Evolutionary conservation across 2,113 vertebrate genomes (phyloP), one percentile per base, ranked within the genome.

Genomic region (Nannobrachium achirus): DNA sequence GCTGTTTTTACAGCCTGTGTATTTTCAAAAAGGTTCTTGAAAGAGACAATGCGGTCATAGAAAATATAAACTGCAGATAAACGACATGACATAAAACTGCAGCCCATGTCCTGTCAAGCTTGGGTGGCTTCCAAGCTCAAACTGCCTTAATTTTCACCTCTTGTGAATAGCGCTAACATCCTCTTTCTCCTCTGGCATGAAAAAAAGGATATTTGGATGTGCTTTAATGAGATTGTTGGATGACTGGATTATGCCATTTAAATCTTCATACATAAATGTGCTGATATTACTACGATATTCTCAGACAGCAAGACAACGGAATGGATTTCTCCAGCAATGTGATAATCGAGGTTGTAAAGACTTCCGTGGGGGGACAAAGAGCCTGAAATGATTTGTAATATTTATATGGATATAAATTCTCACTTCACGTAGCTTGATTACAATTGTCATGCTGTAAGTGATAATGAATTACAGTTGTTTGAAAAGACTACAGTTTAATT

Each of bases 51-150:
- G 83, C 86, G 86, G 88, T 92, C 89, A 90, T 86, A 90, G 87
- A 83, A 92, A 90, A 92, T 91, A 88, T 91, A 91, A 92, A 90
- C 81, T 81, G 87, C 89, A 90, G 88, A 92, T 92, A 90, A 93
- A 93, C 79, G 88, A 89, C 72, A 60, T 89, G 90, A 89, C 89
- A 92, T 91, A 91, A 93, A 93, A 92, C 88, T 77, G 79, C 85
- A 87, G 84, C 83, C 89, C 88, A 64, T 92, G 86, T 92, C 90
- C 79, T 88, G 90, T 90, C 87, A 91, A 78, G 90, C 89, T 87
- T 80, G 76, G 79, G 59, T 87, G 76, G 76, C 85, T 88, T 84
- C 85, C 79, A 49, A 81, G 79, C 86, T 80, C 67, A 86, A 83
- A 89, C 73, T 81, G 82, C 86, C 80, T 87, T 91, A 78, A 90